Conservation (phyloP, 2,113 vertebrate species). For the Scytalopus superciliaris region DNA sequence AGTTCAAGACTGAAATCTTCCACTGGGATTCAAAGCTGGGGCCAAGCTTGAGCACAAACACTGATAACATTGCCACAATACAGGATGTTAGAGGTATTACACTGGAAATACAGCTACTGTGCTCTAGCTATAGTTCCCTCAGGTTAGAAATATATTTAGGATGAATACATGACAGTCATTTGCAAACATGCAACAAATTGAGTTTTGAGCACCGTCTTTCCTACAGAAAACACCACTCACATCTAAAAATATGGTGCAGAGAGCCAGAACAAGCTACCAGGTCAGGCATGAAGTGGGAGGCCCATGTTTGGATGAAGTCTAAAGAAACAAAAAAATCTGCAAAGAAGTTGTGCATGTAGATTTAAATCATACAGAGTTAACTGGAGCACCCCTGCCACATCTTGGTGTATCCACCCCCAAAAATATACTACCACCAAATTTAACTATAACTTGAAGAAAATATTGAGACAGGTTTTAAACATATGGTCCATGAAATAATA, state of each 20-base stretch:
- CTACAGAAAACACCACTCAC: not conserved
- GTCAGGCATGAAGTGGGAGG: not conserved
- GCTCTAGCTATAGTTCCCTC: not conserved
- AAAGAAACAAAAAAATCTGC: not conserved
- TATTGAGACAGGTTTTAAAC: not conserved
- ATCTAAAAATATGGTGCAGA: not conserved
- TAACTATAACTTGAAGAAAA: not conserved
- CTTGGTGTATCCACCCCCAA: not conserved
- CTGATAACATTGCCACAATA: not conserved
- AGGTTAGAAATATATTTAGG: not conserved
- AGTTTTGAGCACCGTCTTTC: not conserved
- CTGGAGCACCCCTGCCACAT: not conserved
- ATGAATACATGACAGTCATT: not conserved
- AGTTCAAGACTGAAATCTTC: not conserved
- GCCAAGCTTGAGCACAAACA: not conserved
- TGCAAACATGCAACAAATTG: not conserved
- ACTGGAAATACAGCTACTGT: not conserved
- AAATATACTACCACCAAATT: not conserved
- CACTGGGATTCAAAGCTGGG: not conserved
- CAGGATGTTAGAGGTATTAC: not conserved
- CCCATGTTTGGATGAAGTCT: not conserved
- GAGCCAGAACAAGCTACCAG: not conserved
- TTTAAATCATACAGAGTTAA: not conserved
- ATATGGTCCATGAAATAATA: not conserved
- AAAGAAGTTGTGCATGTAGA: not conserved